Base-by-base conservation (phyloP, 1,140 invertebrate genomes). In the Cyclargus thomasi region DNA sequence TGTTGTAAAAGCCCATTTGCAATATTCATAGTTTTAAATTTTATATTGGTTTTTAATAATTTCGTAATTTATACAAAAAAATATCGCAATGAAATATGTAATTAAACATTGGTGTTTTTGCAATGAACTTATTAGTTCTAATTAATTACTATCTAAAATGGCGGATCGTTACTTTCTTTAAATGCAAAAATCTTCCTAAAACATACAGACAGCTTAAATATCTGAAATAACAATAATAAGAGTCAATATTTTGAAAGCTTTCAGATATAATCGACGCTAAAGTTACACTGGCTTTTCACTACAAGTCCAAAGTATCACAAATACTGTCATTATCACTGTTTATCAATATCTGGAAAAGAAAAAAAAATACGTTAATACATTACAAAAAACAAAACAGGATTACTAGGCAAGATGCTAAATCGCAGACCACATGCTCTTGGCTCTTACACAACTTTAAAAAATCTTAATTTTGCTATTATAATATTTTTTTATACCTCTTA, bases 111-210 rank as follows among this genome's bases (percentile, higher is more conserved):
- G 29, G 8, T 29, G 1, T 29, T 29, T 2, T 7, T 2, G 29
- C 5, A 29, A 29, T 29, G 16, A 55, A 55, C 18, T 53, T 16
- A 53, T 53, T 53, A 53, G n/a, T 53, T 55, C 18, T 17, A 55
- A 17, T 17, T 17, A 17, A 59, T 11, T 18, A 59, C 55, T 59
- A 59, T 2, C 55, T 59, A 59, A 59, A 20, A 20, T 59, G 55
- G 55, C 55, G 55, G 55, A 59, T 20, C 55, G 55, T 59, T 59
- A 59, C 55, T 59, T 59, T 59, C 20, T 21, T 55, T 59, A 59
- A 59, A 59, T 59, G 55, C 55, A 59, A 0, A 59, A 59, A 10
- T 59, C 7, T 59, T 17, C 10, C 55, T 59, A 59, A 11, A 11
- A 21, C 10, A 11, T 59, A 59, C 55, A 20, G 6, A 21, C 18